phyloP scores from a whole-genome alignment of 2,113 vertebrate species.

The Mormyrus lacerda region DNA sequence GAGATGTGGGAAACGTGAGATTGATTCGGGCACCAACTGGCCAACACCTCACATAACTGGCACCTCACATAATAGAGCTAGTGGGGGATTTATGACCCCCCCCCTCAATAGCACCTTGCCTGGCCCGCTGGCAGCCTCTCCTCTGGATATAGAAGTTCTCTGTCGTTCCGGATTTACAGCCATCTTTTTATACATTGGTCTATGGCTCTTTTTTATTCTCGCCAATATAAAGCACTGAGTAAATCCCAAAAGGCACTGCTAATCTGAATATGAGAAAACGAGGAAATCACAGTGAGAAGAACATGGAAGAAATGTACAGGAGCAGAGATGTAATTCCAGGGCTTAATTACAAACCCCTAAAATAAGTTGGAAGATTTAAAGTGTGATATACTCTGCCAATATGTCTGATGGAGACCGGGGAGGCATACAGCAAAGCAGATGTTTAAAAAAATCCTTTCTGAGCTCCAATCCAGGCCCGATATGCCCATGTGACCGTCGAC shows the following conservation, averaged over 20 bases:
- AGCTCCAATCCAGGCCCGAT: background rate
- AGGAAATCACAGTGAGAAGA: background rate
- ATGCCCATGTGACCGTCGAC: background rate
- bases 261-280: background rate
- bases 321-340: background rate
- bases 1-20: slow-evolving; percentile 18
- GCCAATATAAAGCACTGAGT: background rate
- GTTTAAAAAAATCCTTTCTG: background rate
- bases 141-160: background rate
- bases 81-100: background rate
- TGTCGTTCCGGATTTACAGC: slow-evolving; percentile 10
- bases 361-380: background rate
- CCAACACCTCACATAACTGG: slow-evolving; percentile 57
- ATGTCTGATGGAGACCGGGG: background rate
- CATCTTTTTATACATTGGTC: background rate
- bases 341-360: background rate
- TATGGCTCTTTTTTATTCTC: background rate
- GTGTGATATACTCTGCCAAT: background rate
- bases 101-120: background rate
- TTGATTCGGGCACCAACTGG: slow-evolving; percentile 60
- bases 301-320: background rate
- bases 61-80: slow-evolving; percentile 36
- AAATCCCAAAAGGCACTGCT: background rate
- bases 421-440: background rate
- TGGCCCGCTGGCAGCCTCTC: background rate